Percentiles rank a stretch among this genome's conserved stretches.
Evolutionary conservation across 2,113 vertebrate species (phyloP).

Genomic region (Pipa parva): DNA sequence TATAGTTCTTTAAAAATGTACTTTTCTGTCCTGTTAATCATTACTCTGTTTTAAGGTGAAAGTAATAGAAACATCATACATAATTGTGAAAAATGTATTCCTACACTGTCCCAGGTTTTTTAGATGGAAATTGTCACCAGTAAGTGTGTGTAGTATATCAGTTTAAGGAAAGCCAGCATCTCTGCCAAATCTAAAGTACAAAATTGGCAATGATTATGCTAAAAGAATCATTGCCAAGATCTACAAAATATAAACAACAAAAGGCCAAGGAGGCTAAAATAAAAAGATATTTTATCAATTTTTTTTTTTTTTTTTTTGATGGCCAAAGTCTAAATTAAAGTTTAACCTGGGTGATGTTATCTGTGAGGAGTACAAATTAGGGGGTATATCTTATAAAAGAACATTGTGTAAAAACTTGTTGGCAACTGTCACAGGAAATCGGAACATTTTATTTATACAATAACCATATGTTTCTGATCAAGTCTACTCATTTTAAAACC

Average conservation of each 20-base stretch:
- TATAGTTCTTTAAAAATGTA: background rate
- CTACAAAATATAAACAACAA: slow-evolving; percentile 18
- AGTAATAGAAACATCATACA: background rate
- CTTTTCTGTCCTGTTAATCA: background rate
- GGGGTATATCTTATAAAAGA: background rate
- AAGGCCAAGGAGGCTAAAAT: slow-evolving; percentile 9
- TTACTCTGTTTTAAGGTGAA: background rate
- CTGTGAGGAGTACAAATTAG: background rate
- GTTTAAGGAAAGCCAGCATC: slow-evolving; percentile 15
- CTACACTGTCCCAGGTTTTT: slow-evolving; percentile 19
- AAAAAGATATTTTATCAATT: slow-evolving; percentile 2
- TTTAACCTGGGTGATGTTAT: background rate
- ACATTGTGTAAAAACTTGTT: background rate
- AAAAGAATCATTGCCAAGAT: slow-evolving; percentile 17
- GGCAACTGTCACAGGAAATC: background rate
- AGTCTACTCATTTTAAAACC: no score
- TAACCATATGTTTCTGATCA: no score
- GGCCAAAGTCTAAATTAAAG: background rate
- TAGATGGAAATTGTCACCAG: slow-evolving; percentile 21
- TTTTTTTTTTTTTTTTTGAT: background rate
- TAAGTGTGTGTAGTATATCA: slow-evolving; percentile 25
- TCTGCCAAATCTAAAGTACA: slow-evolving; percentile 31
- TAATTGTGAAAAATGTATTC: background rate
- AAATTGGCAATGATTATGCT: slow-evolving; percentile 23
- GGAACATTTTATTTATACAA: background rate